Percentiles rank a stretch among this genome's conserved stretches.
These are phyloP conservation scores for Tridacna gigas DNA, from an alignment of 2,888 invertebrate species.

Conservation along the genomic window DNA sequence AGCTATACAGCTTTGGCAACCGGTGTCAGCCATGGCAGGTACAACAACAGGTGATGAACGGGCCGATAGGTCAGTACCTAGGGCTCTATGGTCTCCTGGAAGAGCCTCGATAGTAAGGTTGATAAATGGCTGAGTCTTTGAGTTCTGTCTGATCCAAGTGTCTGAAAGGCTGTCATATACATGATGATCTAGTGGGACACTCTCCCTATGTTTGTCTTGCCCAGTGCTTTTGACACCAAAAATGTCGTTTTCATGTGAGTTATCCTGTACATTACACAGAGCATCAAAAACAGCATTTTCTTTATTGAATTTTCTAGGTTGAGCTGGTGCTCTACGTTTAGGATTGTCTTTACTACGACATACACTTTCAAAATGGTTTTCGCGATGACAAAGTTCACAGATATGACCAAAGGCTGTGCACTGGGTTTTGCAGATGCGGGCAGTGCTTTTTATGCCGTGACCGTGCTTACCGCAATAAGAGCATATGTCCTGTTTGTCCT, in stretches of 20 bases:
- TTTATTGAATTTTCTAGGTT: background rate
- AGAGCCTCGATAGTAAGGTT: too few relatives aligned
- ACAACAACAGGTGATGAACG: too few relatives aligned
- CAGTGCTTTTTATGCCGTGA: slow-evolving; percentile 59
- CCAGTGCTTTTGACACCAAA: slow-evolving; percentile 5
- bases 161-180: slow-evolving; percentile 49
- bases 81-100: too few relatives aligned
- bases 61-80: too few relatives aligned
- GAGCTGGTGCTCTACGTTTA: background rate
- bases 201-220: background rate
- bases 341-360: slow-evolving; percentile 60
- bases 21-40: slow-evolving; percentile 43
- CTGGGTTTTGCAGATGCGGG: slow-evolving; percentile 38
- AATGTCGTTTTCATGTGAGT: background rate
- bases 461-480: slow-evolving; percentile 67
- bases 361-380: slow-evolving; percentile 58
- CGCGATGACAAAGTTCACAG: slow-evolving; percentile 54
- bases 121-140: too few relatives aligned
- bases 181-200: slow-evolving; percentile 62
- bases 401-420: slow-evolving; percentile 64
- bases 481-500: slow-evolving; percentile 28
- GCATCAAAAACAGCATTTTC: slow-evolving; percentile 47
- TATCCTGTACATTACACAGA: slow-evolving; percentile 37
- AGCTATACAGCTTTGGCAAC: slow-evolving; percentile 70
- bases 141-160: too few relatives aligned